Base-by-base conservation (phyloP, 1,140 invertebrate species). In the Aphidius gifuensis region DNA sequence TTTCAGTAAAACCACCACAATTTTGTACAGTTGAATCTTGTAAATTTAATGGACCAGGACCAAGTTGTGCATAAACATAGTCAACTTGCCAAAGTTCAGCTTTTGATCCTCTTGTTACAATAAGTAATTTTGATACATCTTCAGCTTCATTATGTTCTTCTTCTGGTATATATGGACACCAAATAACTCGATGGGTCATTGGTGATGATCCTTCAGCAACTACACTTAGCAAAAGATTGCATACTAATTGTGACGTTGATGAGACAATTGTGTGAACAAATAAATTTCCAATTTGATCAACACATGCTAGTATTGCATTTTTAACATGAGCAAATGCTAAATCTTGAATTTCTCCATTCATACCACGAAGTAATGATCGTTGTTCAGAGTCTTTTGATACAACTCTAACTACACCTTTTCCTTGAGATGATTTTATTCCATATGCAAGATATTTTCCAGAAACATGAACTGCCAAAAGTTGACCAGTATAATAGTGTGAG, bases 141-240 rank as follows among this genome's bases (percentile, higher is more conserved):
- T 91, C 89, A 60, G 67, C 65, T 50, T 87, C 84, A 47, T 71
- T 70, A 42, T 74, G 61, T 51, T 88, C 86, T 9, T 87, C 85
- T 45, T 87, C 86, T 0, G 92, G 90, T 62, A 97, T 90, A 80
- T 90, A 97, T 0, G 93, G 92, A 78, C 94, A 97, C 94, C 94
- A 98, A 67, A 96, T 91, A 4, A 93, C 84, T 59, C 90, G 80
- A 69, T 89, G 85, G 64, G 67, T 76, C 38, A 66, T 73, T 1
- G 70, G 70, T 3, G 74, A 66, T 3, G 60, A 57, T 53, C 76
- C 77, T 23, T 79, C 73, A 1, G 75, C 72, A 43, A 82, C 78
- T 23, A 85, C 79, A 71, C 83, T 82, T 5, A 86, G 63, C 38
- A 85, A 70, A 53, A 83, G 78, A 72, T 78, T 83, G 73, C 83